These are phyloP conservation scores for Myotis brandtii DNA, from an alignment of 2,113 vertebrate species.

Conservation along the genomic window DNA sequence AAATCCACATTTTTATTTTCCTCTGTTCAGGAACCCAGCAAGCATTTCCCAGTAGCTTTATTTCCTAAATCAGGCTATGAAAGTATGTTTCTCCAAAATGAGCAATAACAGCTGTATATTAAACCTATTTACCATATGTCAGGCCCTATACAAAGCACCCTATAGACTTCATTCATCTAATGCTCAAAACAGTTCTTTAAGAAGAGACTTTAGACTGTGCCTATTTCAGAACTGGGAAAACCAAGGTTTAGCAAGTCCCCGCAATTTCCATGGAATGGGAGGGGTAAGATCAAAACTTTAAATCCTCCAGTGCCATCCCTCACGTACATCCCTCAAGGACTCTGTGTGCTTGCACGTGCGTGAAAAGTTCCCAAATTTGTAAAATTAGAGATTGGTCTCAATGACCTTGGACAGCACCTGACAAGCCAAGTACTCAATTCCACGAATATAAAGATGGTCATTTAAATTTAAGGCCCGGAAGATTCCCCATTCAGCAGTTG, in stretches of 20 bases:
- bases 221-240: not conserved
- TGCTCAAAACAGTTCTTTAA: not conserved
- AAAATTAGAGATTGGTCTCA: not conserved
- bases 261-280: not conserved
- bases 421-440: not conserved
- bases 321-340: accelerated
- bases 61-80: not conserved
- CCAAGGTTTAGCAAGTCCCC: not conserved
- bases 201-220: not conserved
- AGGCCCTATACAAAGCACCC: not conserved
- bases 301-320: not conserved
- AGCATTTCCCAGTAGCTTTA: not conserved
- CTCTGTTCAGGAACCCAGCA: not conserved
- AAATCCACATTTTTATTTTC: not conserved
- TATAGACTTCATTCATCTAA: not conserved
- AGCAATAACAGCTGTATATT: not conserved
- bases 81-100: not conserved
- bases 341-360: accelerated
- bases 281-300: not conserved
- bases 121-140: not conserved
- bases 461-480: not conserved
- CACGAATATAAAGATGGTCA: not conserved
- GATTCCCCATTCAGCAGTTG: not conserved
- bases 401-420: not conserved
- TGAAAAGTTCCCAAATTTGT: not conserved